These are phyloP conservation scores for Megaptera novaeangliae DNA, from an alignment of 2,113 vertebrate species.

Conservation along the genomic window DNA sequence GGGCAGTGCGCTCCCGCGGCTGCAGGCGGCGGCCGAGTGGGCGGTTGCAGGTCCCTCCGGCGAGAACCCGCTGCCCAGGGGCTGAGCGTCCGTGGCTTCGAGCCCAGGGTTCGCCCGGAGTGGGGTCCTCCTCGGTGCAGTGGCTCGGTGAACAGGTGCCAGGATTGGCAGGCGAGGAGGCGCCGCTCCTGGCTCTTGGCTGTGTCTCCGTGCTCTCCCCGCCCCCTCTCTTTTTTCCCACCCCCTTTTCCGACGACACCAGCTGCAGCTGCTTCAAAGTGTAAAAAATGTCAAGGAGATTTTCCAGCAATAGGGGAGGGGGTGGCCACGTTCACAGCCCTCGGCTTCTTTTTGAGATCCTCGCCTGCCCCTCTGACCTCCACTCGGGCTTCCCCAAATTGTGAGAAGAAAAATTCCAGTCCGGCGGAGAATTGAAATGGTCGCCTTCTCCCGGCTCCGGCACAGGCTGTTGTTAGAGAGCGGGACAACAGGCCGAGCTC, in stretches of 20 bases:
- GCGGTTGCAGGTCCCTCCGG: background rate
- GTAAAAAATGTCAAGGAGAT: slow-evolving; percentile 71
- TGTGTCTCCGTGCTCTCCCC: slow-evolving; percentile 53
- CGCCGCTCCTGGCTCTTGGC: slow-evolving; percentile 44
- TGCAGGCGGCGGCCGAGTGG: background rate
- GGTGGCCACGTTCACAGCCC: background rate
- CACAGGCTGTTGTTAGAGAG: background rate
- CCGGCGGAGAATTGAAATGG: background rate
- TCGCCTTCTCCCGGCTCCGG: background rate
- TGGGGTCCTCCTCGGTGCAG: slow-evolving; percentile 51
- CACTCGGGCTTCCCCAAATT: background rate
- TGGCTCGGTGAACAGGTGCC: slow-evolving; percentile 69
- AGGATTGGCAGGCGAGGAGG: slow-evolving; percentile 55
- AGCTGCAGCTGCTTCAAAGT: slow-evolving; percentile 69
- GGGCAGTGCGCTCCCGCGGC: background rate
- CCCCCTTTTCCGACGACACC: slow-evolving; percentile 70
- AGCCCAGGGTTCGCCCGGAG: background rate
- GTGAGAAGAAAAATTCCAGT: background rate
- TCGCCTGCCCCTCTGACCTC: slow-evolving; percentile 41
- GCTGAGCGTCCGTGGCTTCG: background rate
- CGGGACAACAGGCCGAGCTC: background rate
- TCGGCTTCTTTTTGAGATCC: background rate
- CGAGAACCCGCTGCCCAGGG: background rate
- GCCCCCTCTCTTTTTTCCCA: slow-evolving; percentile 56
- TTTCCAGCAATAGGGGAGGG: background rate